Evolutionary conservation across 2,888 invertebrate species (phyloP), one percentile per base, ranked within the genome.

Genomic region (Endotricha flammealis): DNA sequence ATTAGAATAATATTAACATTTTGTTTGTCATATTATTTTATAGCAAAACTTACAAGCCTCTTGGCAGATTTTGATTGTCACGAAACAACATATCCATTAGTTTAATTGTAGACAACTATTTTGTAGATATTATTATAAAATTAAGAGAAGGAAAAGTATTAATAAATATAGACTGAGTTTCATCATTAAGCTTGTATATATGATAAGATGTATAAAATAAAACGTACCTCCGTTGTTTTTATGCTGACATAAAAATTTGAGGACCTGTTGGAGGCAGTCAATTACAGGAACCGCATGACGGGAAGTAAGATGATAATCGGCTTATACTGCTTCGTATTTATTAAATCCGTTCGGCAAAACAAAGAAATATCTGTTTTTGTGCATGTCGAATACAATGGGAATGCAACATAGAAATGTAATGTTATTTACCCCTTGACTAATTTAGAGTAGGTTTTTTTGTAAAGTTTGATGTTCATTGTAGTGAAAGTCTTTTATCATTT

Each of bases 101-200:
- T 39, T 49, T 46, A 46, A 48, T 37, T 41, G 53, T 49, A 46
- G 36, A 8, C n/a, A 36, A 44, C 41, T 41, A 50, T 43, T 56
- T 46, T 57, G 51, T 60, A 62, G 49, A 48, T 46, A 41, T 53
- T 44, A 51, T 36, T 46, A 44, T 50, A 36, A 50, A 48, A 42
- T 39, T 50, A 49, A 48, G 32, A 50, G 48, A 52, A 43, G 48
- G 36, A 54, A 58, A 37, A 73, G 70, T 76, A 73, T 73, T 74
- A 68, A 64, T 70, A 66, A 72, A 57, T 57, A 78, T 78, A 79
- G 79, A 79, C 79, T 79, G 79, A 79, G 67, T 64, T 70, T 45
- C 47, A 55, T 60, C 46, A 60, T 55, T 67, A 64, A 59, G 64
- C 64, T 57, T 77, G 70, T 78, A 71, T 42, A 73, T 69, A 73